These are phyloP conservation scores for Sakesphorus luctuosus DNA, from an alignment of 2,113 vertebrate species.

Conservation along the genomic window DNA sequence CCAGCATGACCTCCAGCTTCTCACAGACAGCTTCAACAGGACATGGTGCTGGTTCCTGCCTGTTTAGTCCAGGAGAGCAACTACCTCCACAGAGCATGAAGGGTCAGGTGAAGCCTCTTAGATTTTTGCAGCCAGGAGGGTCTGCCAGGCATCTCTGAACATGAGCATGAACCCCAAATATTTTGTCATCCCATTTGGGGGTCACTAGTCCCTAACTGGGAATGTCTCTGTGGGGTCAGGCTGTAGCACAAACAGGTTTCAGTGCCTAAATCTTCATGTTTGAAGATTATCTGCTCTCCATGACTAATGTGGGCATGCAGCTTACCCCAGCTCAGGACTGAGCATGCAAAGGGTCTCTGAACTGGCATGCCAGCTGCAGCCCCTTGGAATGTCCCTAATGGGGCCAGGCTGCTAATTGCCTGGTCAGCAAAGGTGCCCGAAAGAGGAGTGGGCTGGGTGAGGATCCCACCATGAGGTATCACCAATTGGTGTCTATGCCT, in stretches of 20 bases:
- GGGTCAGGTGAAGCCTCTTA: neutral
- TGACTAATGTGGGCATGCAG: rapidly evolving
- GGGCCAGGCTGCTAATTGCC: neutral
- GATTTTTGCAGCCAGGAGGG: neutral
- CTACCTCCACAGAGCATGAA: neutral
- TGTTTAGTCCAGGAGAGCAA: rapidly evolving
- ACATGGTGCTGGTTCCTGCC: rapidly evolving
- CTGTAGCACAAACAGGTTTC: neutral
- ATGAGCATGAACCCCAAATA: neutral
- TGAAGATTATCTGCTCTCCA: neutral
- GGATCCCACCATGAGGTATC: neutral
- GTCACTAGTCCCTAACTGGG: neutral
- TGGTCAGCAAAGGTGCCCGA: neutral
- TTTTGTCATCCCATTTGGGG: neutral
- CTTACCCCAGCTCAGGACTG: neutral
- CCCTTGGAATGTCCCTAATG: neutral
- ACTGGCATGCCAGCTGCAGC: neutral
- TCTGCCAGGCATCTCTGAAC: neutral
- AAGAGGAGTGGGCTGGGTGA: neutral
- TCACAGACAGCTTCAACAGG: neutral
- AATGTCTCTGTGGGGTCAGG: neutral
- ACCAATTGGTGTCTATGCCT: rapidly evolving
- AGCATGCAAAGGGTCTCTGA: neutral
- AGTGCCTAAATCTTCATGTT: neutral
- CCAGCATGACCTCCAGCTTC: neutral